phyloP scores from a whole-genome alignment of 2,797 vertebrate genomes.

The Malacoctenus gilli region DNA sequence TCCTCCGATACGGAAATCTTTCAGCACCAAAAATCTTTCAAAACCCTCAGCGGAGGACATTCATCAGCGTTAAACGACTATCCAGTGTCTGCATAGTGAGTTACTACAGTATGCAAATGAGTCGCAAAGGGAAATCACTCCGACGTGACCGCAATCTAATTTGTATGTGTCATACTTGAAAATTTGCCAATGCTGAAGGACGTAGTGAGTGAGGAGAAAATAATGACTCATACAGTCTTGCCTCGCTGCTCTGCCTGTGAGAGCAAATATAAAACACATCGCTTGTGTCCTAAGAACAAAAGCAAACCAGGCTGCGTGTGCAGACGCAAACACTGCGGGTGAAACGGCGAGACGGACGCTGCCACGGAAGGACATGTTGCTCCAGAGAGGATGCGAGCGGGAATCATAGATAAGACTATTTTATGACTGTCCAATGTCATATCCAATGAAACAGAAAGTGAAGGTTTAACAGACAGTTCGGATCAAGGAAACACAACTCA shows the following conservation, averaged over 20 bases:
- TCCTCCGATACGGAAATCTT: background rate
- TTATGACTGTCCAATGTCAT: too few species aligned
- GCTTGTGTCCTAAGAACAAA: slow-evolving; percentile 9
- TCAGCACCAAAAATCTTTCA: background rate
- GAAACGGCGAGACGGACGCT: background rate
- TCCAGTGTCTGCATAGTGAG: background rate
- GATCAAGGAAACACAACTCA: slow-evolving; percentile 77
- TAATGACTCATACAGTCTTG: slow-evolving; percentile 4
- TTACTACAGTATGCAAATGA: background rate
- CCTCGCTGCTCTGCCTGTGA: background rate
- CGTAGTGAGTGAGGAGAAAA: background rate
- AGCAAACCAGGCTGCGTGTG: slow-evolving; percentile 1
- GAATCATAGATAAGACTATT: too few species aligned
- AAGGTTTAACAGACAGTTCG: too few species aligned
- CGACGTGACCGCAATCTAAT: background rate
- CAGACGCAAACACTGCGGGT: slow-evolving; percentile 2
- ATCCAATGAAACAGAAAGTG: too few species aligned
- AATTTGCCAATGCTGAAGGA: slow-evolving; percentile 6
- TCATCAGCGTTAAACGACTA: background rate
- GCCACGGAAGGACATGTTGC: too few species aligned
- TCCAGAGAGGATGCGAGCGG: too few species aligned
- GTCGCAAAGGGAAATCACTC: background rate
- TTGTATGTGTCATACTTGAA: background rate
- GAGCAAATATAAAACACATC: slow-evolving; percentile 6
- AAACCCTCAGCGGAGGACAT: background rate